phyloP scores from a whole-genome alignment of 1,140 invertebrate species.

The Drosophila murphyi region DNA sequence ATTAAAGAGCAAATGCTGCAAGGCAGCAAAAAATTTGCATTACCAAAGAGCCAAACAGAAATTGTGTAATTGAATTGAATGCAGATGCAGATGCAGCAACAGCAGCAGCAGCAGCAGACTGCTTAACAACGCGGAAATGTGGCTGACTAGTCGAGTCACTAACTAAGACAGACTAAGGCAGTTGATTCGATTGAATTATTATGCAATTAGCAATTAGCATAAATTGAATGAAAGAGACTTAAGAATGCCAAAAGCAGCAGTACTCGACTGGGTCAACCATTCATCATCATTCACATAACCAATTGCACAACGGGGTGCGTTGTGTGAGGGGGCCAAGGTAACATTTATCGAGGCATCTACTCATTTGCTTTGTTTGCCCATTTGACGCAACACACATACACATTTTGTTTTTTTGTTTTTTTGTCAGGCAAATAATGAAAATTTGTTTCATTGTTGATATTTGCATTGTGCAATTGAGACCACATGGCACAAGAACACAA shows the following conservation, averaged over 20 bases:
- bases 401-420: slow-evolving; percentile 17
- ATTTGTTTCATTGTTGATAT: slow-evolving; percentile 77
- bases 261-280: slow-evolving; percentile 76
- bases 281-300: slow-evolving; percentile 36
- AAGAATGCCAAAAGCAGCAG: slow-evolving; percentile 59
- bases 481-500: slow-evolving; percentile 45
- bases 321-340: slow-evolving; percentile 43
- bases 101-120: slow-evolving; percentile 22
- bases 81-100: slow-evolving; percentile 31
- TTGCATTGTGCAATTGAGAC: slow-evolving; percentile 71
- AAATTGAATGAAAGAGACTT: slow-evolving; percentile 69
- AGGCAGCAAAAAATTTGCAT: slow-evolving; percentile 48
- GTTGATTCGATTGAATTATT: slow-evolving; percentile 71
- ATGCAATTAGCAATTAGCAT: slow-evolving; percentile 83
- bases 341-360: slow-evolving; percentile 35
- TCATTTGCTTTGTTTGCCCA: slow-evolving; percentile 61
- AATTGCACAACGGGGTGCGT: slow-evolving; percentile 10
- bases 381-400: slow-evolving; percentile 58
- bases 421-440: slow-evolving; percentile 79
- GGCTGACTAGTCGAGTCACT: slow-evolving; percentile 33
- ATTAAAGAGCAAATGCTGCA: slow-evolving; percentile 62
- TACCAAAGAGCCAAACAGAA: slow-evolving; percentile 37
- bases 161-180: slow-evolving; percentile 18
- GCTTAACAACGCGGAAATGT: slow-evolving; percentile 64
- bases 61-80: slow-evolving; percentile 61